Evolutionary conservation across 2,888 invertebrate species (phyloP).

Genomic region (Amblyjoppa fuscipennis): DNA sequence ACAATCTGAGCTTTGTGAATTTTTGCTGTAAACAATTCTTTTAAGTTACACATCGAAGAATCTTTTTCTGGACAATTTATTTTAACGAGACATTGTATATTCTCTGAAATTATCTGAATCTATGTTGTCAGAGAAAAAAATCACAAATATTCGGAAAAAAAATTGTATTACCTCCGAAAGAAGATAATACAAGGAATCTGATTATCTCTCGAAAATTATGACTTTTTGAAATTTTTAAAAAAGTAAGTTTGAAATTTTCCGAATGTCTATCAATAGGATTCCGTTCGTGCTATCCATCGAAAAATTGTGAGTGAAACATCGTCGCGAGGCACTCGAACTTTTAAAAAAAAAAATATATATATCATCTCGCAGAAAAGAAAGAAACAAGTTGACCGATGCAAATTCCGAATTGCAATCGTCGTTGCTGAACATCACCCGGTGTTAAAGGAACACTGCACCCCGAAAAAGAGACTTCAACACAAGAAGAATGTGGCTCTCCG

Average conservation of each 20-base stretch:
- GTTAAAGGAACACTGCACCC: neutral
- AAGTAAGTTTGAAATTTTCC: neutral
- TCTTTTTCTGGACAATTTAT: neutral
- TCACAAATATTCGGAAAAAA: neutral
- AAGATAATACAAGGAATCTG: neutral
- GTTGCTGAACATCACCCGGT: neutral
- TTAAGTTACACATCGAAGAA: neutral
- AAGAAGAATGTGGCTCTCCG: constrained; percentile 10
- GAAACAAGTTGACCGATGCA: neutral
- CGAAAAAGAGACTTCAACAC: constrained; percentile 58
- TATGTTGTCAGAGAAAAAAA: neutral
- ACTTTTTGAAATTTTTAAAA: neutral
- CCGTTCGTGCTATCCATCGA: neutral
- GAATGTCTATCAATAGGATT: neutral
- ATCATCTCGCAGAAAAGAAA: neutral
- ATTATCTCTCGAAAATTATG: neutral
- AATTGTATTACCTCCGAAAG: neutral
- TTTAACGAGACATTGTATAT: neutral
- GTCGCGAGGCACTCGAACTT: neutral
- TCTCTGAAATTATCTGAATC: neutral
- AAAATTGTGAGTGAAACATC: neutral
- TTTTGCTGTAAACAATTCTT: neutral
- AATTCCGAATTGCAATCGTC: neutral
- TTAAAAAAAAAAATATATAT: neutral
- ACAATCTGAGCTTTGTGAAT: neutral